phyloP scores from a whole-genome alignment of 2,888 invertebrate species.

The Ramazzottius varieornatus region DNA sequence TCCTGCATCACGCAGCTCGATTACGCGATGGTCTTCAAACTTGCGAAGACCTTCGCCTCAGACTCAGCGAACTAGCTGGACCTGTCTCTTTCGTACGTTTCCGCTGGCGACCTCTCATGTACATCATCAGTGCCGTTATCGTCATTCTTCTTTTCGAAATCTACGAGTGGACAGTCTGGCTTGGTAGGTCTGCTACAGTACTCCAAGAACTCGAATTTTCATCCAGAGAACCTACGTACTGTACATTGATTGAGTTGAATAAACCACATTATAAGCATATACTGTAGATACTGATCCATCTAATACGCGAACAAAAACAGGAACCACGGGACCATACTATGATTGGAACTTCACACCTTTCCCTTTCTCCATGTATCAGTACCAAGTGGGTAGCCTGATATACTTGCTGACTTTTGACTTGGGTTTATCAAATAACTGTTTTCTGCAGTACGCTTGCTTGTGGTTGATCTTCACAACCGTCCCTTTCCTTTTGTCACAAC shows the following conservation, averaged over 20 bases:
- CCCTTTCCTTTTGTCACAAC: not conserved
- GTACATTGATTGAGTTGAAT: no score
- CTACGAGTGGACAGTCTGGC: not conserved
- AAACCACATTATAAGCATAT: no score
- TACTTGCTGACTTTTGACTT: not conserved
- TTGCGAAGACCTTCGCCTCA: not conserved
- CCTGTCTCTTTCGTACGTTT: not conserved
- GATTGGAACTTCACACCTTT: not conserved
- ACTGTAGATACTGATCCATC: no score
- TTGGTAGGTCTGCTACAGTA: no score
- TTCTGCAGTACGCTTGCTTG: not conserved
- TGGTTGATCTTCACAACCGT: not conserved
- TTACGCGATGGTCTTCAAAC: not conserved
- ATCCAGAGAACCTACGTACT: no score
- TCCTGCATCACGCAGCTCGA: not conserved
- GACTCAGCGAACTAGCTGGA: not conserved
- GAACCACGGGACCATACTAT: not conserved
- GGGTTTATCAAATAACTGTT: no score
- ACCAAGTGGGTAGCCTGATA: not conserved
- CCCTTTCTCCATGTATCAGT: not conserved
- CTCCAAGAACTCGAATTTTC: no score
- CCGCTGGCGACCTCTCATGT: not conserved
- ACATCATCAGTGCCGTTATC: not conserved
- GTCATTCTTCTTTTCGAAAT: not conserved
- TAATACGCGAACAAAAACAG: no score